These are phyloP conservation scores for Conomelus anceps DNA, from an alignment of 2,888 invertebrate species.

Conservation along the genomic window DNA sequence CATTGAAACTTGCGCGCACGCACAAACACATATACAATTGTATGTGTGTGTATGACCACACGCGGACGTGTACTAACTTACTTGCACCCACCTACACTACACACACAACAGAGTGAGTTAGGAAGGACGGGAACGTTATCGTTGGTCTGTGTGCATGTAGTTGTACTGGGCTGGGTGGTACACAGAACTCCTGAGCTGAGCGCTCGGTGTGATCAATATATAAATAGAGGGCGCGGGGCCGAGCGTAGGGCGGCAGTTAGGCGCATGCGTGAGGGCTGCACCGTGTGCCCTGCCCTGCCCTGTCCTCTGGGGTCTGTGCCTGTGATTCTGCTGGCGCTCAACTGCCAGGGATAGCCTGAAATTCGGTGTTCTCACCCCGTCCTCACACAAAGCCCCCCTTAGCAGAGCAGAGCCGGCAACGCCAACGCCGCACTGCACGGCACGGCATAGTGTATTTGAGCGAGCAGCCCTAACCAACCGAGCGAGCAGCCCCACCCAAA, in stretches of 20 bases:
- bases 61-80: not conserved
- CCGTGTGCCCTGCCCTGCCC: slow-evolving; percentile 35
- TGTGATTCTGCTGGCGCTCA: too few species aligned
- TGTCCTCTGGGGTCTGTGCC: not conserved
- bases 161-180: not conserved
- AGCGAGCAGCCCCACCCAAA: not conserved
- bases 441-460: too few species aligned
- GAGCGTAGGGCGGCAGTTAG: slow-evolving; percentile 10
- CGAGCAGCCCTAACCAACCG: not conserved
- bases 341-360: not conserved
- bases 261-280: slow-evolving; percentile 16
- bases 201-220: slow-evolving; percentile 31
- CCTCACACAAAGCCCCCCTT: too few species aligned
- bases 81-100: not conserved
- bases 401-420: too few species aligned
- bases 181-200: not conserved
- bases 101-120: too few species aligned
- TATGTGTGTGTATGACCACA: not conserved
- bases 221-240: slow-evolving; percentile 29
- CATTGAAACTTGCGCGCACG: too few species aligned
- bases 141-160: not conserved
- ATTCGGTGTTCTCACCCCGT: not conserved
- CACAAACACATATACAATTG: too few species aligned
- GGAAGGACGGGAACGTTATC: too few species aligned
- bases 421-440: not conserved